A percentile compares a stretch with the other conserved stretches of the same genome.
These are phyloP conservation scores for Xenopus tropicalis DNA, from an alignment of 2,113 vertebrate genomes.

Conservation along the genomic window UCB_Xtro_10.0 CM004450.2:105970501-105971000, in stretches of 20 bases:
- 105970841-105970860: slow-evolving; percentile 62
- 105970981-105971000: slow-evolving; percentile 53
- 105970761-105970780: too few relatives aligned
- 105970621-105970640: too few relatives aligned
- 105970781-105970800: too few relatives aligned
- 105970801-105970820: too few relatives aligned
- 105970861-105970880: slow-evolving; percentile 71
- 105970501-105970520: slow-evolving; percentile 54
- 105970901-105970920: slow-evolving; percentile 73
- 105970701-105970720: too few relatives aligned
- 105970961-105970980: slow-evolving; percentile 66
- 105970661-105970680: too few relatives aligned
- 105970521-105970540: slow-evolving; percentile 68
- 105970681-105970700: too few relatives aligned
- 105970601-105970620: slow-evolving; percentile 25
- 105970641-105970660: too few relatives aligned
- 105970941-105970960: slow-evolving; percentile 72
- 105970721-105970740: too few relatives aligned
- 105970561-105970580: slow-evolving; percentile 70
- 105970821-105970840: background rate
- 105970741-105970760: too few relatives aligned
- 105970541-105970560: slow-evolving; percentile 55
- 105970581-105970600: slow-evolving; percentile 83
- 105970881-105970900: slow-evolving; percentile 70
- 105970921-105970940: slow-evolving; percentile 76